A percentile compares a stretch with the other conserved stretches of the same genome.
Evolutionary conservation across 2,797 vertebrate genomes (phyloP).

Genomic region (Circus cinereus): DNA sequence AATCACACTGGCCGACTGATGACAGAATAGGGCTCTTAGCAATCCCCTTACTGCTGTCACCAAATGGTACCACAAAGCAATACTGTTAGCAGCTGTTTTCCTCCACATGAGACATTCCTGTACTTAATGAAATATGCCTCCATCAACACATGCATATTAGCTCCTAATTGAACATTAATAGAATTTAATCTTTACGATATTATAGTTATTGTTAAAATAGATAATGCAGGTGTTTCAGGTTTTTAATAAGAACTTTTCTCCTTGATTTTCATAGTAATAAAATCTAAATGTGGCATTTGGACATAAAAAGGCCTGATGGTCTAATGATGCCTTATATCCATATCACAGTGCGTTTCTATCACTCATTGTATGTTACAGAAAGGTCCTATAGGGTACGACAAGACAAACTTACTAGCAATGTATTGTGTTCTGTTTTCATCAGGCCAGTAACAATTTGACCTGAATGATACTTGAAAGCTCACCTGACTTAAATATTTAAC

Average conservation of each 20-base stretch:
- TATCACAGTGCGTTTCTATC: neutral
- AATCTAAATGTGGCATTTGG: neutral
- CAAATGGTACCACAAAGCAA: neutral
- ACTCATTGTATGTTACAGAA: neutral
- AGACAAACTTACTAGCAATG: neutral
- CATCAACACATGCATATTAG: neutral
- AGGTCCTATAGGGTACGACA: neutral
- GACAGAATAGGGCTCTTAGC: neutral
- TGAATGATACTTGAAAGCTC: neutral
- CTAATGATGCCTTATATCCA: neutral
- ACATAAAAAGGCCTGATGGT: neutral
- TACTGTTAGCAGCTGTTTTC: neutral
- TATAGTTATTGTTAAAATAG: neutral
- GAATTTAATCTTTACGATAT: neutral
- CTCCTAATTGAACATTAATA: neutral
- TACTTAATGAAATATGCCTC: neutral
- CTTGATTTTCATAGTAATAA: neutral
- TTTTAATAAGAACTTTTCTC: neutral
- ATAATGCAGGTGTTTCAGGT: fast-evolving
- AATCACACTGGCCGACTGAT: neutral
- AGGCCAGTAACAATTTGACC: neutral
- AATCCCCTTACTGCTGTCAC: neutral
- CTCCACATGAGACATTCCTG: neutral
- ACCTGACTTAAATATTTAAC: neutral
- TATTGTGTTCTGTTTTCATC: neutral